phyloP scores from a whole-genome alignment of 2,797 vertebrate genomes.

The Syngnathus acus region DNA sequence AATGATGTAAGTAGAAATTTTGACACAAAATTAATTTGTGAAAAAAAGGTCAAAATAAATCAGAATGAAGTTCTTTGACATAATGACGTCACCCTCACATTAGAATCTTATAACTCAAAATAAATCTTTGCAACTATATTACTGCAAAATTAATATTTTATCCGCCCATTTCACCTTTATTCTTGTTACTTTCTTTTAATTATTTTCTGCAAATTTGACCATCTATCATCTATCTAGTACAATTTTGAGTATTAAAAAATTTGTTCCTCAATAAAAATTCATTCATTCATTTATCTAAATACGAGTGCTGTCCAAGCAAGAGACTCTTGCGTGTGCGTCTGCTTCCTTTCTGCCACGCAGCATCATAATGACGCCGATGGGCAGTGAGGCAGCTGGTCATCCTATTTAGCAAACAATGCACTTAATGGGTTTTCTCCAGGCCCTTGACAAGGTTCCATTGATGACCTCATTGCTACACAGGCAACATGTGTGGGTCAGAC shows the following conservation, averaged over 20 bases:
- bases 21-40: neutral
- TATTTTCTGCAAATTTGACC: too few species aligned
- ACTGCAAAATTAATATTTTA: neutral
- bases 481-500: slow-evolving; percentile 59
- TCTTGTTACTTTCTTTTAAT: neutral
- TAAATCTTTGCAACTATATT: too few species aligned
- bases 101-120: too few species aligned
- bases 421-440: slow-evolving; percentile 56
- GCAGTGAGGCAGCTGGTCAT: slow-evolving; percentile 50
- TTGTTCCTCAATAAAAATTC: neutral
- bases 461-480: slow-evolving; percentile 52
- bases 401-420: slow-evolving; percentile 53
- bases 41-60: too few species aligned
- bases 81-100: too few species aligned
- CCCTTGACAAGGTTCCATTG: slow-evolving; percentile 46
- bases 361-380: slow-evolving; percentile 38
- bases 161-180: neutral
- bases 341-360: slow-evolving; percentile 36
- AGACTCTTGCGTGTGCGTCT: slow-evolving; percentile 7
- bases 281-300: neutral
- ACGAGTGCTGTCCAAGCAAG: neutral
- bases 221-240: too few species aligned
- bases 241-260: neutral
- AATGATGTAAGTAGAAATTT: neutral
- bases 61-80: too few species aligned